Base-by-base conservation (phyloP, 2,113 vertebrate genomes). In the Mesembrinibis cayennensis region DNA sequence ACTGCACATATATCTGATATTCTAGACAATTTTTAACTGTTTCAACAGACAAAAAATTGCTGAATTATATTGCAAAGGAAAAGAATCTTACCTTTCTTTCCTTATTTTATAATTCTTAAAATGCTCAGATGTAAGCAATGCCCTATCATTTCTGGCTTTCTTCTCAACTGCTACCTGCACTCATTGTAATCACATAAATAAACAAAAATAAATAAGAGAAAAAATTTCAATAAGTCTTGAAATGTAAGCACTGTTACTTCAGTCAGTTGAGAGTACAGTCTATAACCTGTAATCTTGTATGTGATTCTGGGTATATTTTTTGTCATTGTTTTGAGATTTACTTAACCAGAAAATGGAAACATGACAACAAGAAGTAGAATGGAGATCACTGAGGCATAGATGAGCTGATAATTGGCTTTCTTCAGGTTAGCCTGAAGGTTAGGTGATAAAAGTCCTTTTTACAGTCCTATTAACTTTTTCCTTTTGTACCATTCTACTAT, bases 291-390 rank as follows among this genome's bases (percentile, higher is more conserved):
- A 95, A 90, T 93, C 42, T 67, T 34, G 1, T 26, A 95, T 91
- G 76, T 94, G 90, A 94, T 94, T 98, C 93, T 71, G 42, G 52
- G 89, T 88, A 94, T 97, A 95, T 90, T 91, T 96, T 97, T 97
- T 92, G 85, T 85, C 67, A 96, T 92, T 97, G 50, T 95, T 97
- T 97, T 96, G 90, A 94, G 87, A 94, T 97, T 97, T 97, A 96
- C 74, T 98, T 97, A 97, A 97, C 82, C 87, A 98, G 90, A 96
- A 98, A 97, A 97, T 29, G 36, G 95, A 97, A 96, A 92, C 38
- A 84, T 83, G 78, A 65, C 67, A 96, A 95, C 58, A 95, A 94
- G 93, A 94, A 79, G 65, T 81, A 88, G 89, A 96, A 91, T 91
- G 81, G 71, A 96, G 79, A 56, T 92, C 96, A 96, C 29, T 97